These are phyloP conservation scores for Nomada ruficornis DNA, from an alignment of 2,888 invertebrate genomes.

Conservation along the genomic window DNA sequence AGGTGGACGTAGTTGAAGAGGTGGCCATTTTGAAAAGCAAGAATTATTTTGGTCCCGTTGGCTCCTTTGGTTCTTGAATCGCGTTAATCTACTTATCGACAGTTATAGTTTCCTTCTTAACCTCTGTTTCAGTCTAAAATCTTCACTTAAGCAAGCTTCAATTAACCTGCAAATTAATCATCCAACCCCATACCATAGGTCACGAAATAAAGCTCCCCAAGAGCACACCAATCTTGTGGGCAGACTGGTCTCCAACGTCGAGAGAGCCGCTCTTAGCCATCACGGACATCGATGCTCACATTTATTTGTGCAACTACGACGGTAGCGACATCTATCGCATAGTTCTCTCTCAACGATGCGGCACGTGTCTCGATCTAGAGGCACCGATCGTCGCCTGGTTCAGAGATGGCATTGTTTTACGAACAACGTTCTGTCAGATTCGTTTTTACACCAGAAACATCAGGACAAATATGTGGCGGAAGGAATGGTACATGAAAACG, in stretches of 20 bases:
- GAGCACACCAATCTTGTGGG: slow-evolving; percentile 56
- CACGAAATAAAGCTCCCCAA: slow-evolving; percentile 73
- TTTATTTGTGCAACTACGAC: slow-evolving; percentile 75
- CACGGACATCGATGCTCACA: slow-evolving; percentile 72
- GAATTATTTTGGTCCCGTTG: not conserved
- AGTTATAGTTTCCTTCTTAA: not conserved
- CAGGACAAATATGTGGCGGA: slow-evolving; percentile 68
- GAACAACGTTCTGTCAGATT: slow-evolving; percentile 80
- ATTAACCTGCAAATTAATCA: not conserved
- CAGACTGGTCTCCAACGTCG: slow-evolving; percentile 75
- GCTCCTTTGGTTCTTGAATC: too few species aligned
- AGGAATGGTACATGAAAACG: slow-evolving; percentile 72
- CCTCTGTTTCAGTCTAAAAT: not conserved
- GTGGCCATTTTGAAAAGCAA: slow-evolving; percentile 55
- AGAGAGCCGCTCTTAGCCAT: slow-evolving; percentile 73
- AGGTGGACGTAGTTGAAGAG: slow-evolving; percentile 64
- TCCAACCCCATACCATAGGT: not conserved
- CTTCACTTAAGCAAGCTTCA: not conserved
- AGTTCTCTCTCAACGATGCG: slow-evolving; percentile 73
- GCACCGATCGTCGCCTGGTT: slow-evolving; percentile 76
- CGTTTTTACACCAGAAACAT: slow-evolving; percentile 72
- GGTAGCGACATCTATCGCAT: slow-evolving; percentile 73
- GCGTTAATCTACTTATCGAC: too few species aligned
- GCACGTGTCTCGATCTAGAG: slow-evolving; percentile 71
- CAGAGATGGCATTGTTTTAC: slow-evolving; percentile 75